These are phyloP conservation scores for Eupithecia abbreviata DNA, from an alignment of 2,888 invertebrate species.

Conservation along the genomic window DNA sequence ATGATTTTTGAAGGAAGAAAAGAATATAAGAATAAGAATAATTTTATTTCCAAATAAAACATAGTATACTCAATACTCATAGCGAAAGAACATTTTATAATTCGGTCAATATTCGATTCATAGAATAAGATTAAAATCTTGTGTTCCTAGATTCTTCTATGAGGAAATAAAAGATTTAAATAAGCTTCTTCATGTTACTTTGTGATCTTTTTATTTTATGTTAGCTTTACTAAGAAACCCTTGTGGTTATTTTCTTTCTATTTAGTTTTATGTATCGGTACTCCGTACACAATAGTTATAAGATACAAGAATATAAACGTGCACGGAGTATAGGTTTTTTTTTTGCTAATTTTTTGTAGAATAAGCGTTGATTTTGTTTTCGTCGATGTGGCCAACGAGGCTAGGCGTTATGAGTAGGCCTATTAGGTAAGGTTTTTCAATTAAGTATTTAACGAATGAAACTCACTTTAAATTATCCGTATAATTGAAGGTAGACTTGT, in stretches of 20 bases:
- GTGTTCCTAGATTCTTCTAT: not conserved
- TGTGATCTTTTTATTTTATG: constrained; percentile 15
- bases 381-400: not conserved
- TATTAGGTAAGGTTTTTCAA: constrained; percentile 3
- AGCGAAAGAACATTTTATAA: not conserved
- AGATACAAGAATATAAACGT: not conserved
- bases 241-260: not conserved
- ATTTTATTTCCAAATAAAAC: constrained; percentile 6
- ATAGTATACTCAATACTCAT: not conserved
- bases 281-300: not conserved
- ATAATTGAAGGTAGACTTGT: too few relatives aligned
- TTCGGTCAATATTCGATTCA: not conserved
- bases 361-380: not conserved
- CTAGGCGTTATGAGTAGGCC: not conserved
- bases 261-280: constrained; percentile 3
- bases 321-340: not conserved
- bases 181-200: constrained; percentile 29
- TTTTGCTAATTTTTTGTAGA: not conserved
- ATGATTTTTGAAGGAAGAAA: not conserved
- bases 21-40: constrained; percentile 2
- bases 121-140: constrained; percentile 7
- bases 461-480: not conserved
- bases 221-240: constrained; percentile 8
- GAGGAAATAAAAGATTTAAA: constrained; percentile 4
- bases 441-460: not conserved